Evolutionary conservation across 2,888 invertebrate genomes (phyloP).

Genomic region (Pammene aurita): DNA sequence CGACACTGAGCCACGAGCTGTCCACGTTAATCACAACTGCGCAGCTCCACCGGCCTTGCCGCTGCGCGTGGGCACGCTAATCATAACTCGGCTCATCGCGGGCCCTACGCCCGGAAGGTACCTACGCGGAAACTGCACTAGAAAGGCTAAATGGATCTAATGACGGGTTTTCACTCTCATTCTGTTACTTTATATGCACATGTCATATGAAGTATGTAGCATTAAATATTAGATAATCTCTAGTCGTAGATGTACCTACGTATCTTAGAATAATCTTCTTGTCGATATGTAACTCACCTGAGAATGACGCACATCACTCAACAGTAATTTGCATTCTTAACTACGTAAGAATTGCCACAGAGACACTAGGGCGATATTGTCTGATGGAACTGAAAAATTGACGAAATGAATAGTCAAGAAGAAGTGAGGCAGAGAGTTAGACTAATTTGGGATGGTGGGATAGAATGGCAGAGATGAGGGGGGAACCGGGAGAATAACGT

Average conservation of each 20-base stretch:
- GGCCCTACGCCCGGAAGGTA: constrained; percentile 49
- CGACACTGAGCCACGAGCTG: constrained; percentile 68
- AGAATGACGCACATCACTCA: constrained; percentile 17
- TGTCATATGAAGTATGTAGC: background rate
- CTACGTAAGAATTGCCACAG: constrained; percentile 1
- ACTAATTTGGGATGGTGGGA: no score
- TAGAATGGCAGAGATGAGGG: no score
- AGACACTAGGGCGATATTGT: background rate
- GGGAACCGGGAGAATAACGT: no score
- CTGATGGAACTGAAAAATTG: background rate
- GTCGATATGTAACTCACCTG: constrained; percentile 2
- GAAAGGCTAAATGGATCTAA: constrained; percentile 35
- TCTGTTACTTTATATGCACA: constrained; percentile 3
- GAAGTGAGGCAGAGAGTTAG: no score
- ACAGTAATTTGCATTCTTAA: constrained; percentile 13
- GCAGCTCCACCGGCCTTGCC: constrained; percentile 73
- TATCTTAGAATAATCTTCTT: background rate
- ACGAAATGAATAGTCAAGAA: background rate
- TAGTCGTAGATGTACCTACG: background rate
- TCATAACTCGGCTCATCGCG: constrained; percentile 73
- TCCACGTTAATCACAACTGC: constrained; percentile 79
- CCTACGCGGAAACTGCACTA: constrained; percentile 44
- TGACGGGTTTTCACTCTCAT: constrained; percentile 35
- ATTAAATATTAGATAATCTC: background rate
- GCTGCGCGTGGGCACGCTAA: constrained; percentile 71